Base-by-base conservation (phyloP, 2,797 vertebrate genomes). In the Emys orbicularis region DNA sequence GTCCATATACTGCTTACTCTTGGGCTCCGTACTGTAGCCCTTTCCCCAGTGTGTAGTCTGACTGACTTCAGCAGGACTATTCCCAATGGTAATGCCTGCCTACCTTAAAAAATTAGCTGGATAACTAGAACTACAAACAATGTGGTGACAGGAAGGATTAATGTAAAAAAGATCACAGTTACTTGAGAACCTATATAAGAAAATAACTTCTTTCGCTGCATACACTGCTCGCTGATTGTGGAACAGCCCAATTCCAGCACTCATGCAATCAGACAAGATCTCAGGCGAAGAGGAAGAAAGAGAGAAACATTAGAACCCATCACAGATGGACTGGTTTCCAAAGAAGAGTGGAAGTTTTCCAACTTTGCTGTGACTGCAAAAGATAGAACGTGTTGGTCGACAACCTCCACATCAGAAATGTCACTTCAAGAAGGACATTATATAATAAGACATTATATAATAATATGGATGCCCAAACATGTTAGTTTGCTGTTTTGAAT, bases 171-270 rank as follows among this genome's bases (percentile, higher is more conserved):
- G 18, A 68, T 19, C 16, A n/a, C 16, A 68, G 16, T n/a, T 68
- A 8, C 61, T 37, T 21, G 61, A 19, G 34, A 19, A 37, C 34
- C 61, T 68, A 4, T 68, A 5, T n/a, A 68, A 68, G 34, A 68
- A n/a, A 68, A 68, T 37, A 37, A 21, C 61, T 18, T 65, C 34
- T 68, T 68, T 68, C 8, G 18, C 61, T n/a, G 34, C 34, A 68
- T 19, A 37, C 8, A n/a, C 18, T 65, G 61, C 34, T 65, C 2
- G 1, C 61, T 8, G 2, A 5, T 9, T n/a, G 34, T 4, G 8
- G 53, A 23, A 61, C 31, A 68, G 9, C 8, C 61, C 18, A 37
- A 11, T 37, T 37, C 34, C 34, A 68, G 61, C 18, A 8, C 61
- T 37, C 61, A 18, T 68, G 8, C 6, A 4, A 37, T 68, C 61